Conservation (phyloP, 2,888 invertebrate genomes). For the Epinotia nisella region DNA sequence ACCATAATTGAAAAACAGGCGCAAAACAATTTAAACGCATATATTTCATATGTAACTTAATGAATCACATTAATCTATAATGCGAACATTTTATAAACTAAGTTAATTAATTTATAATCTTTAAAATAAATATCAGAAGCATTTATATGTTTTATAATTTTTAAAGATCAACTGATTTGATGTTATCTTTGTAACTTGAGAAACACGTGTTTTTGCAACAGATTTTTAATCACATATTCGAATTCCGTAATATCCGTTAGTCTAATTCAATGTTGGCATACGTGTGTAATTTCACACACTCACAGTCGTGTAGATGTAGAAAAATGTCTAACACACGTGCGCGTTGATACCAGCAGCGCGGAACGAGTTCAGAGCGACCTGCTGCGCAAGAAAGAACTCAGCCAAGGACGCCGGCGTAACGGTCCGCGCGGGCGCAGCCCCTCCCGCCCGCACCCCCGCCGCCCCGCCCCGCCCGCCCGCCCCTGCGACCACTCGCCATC, state of each 20-base stretch:
- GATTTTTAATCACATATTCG: conserved; percentile 63
- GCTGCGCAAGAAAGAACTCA: conserved; percentile 83
- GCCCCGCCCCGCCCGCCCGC: conserved; percentile 44
- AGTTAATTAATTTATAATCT: neutral
- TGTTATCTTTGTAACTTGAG: neutral
- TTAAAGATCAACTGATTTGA: neutral
- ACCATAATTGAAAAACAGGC: too few species aligned
- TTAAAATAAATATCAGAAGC: neutral
- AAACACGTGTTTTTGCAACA: conserved; percentile 15
- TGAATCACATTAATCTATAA: neutral
- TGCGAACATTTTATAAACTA: neutral
- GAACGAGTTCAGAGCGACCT: conserved; percentile 80
- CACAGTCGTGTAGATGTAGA: conserved; percentile 39
- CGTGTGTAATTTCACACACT: conserved; percentile 54
- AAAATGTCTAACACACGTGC: conserved; percentile 66
- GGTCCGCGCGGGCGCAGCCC: conserved; percentile 59
- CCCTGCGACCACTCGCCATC: conserved; percentile 31
- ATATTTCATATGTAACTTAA: neutral
- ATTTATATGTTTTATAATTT: too few species aligned
- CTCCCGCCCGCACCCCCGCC: conserved; percentile 43
- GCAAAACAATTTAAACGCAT: too few species aligned
- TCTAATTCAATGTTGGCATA: conserved; percentile 74
- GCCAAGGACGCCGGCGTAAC: conserved; percentile 84
- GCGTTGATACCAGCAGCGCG: conserved; percentile 67
- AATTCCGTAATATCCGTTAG: conserved; percentile 84